These are phyloP conservation scores for Falcaria lacertinaria DNA, from an alignment of 2,888 invertebrate genomes.

Conservation along the genomic window DNA sequence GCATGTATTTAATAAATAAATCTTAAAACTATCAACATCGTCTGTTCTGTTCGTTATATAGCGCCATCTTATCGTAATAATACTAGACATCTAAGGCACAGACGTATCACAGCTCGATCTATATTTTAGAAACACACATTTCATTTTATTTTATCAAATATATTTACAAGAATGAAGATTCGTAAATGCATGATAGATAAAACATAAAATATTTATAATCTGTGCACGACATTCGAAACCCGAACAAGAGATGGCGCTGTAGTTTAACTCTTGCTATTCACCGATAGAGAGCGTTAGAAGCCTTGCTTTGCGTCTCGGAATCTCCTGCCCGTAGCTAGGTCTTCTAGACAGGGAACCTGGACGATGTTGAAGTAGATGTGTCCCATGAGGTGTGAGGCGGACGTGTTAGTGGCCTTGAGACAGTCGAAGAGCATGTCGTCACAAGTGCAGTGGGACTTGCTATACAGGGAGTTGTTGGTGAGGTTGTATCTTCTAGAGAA, in stretches of 20 bases:
- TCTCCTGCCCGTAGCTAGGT: conserved; percentile 56
- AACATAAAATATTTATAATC: conserved; percentile 34
- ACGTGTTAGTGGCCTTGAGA: conserved; percentile 85
- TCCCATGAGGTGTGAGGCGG: conserved; percentile 88
- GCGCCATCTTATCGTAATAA: conserved; percentile 61
- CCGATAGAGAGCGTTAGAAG: conserved; percentile 60
- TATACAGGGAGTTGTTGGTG: conserved; percentile 90
- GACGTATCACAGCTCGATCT: conserved; percentile 75
- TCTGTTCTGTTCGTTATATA: conserved; percentile 37
- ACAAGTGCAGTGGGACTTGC: conserved; percentile 93
- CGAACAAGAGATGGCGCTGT: conserved; percentile 59
- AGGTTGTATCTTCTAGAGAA: conserved; percentile 88
- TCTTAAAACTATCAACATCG: conserved; percentile 33
- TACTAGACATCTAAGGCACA: conserved; percentile 67
- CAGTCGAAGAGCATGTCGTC: conserved; percentile 91
- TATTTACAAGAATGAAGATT: conserved; percentile 32
- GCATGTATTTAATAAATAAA: conserved; percentile 39
- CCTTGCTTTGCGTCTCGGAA: conserved; percentile 76
- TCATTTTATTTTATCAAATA: conserved; percentile 34
- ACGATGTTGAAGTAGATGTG: conserved; percentile 92
- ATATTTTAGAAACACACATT: conserved; percentile 39
- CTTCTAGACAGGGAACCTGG: conserved; percentile 86
- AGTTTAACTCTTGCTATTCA: conserved; percentile 34
- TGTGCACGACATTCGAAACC: conserved; percentile 43
- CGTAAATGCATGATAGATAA: conserved; percentile 22